These are phyloP conservation scores for Anguilla pacifica DNA, from an alignment of 2,797 vertebrate genomes.

Conservation along the genomic window DNA sequence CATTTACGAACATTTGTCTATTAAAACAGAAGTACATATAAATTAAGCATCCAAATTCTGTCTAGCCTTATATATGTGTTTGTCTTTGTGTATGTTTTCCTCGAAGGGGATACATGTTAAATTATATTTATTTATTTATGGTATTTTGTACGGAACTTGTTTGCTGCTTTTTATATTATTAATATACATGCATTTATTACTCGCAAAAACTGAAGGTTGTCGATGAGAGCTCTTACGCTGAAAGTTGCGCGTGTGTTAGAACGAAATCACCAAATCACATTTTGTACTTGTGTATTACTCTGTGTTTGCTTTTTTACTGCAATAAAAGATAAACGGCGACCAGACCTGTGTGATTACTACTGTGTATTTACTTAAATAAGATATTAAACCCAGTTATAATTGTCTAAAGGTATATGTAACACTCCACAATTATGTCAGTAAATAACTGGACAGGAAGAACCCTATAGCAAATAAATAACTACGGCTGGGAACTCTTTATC, in stretches of 20 bases:
- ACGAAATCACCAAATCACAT: slow-evolving; percentile 28
- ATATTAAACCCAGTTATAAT: background rate
- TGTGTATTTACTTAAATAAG: background rate
- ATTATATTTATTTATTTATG: slow-evolving; percentile 41
- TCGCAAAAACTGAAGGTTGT: slow-evolving; percentile 23
- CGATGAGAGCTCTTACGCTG: background rate
- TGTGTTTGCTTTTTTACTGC: slow-evolving; percentile 29
- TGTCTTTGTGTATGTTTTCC: slow-evolving; percentile 13
- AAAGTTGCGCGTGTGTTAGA: slow-evolving; percentile 1
- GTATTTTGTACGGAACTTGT: slow-evolving; percentile 11
- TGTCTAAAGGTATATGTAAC: background rate
- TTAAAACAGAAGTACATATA: background rate
- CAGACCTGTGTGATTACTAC: background rate
- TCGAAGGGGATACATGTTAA: slow-evolving; percentile 13
- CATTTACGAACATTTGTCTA: slow-evolving; percentile 16
- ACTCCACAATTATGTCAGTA: background rate
- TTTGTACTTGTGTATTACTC: slow-evolving; percentile 37
- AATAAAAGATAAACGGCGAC: slow-evolving; percentile 23
- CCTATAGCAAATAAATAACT: background rate
- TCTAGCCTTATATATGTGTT: slow-evolving; percentile 1
- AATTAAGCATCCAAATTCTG: slow-evolving; percentile 9
- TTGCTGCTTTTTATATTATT: slow-evolving; percentile 32
- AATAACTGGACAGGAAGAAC: background rate
- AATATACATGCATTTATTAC: slow-evolving; percentile 19
- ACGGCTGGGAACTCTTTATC: background rate